Evolutionary conservation across 2,888 invertebrate genomes (phyloP).

Genomic region (Argynnis bischoffii): DNA sequence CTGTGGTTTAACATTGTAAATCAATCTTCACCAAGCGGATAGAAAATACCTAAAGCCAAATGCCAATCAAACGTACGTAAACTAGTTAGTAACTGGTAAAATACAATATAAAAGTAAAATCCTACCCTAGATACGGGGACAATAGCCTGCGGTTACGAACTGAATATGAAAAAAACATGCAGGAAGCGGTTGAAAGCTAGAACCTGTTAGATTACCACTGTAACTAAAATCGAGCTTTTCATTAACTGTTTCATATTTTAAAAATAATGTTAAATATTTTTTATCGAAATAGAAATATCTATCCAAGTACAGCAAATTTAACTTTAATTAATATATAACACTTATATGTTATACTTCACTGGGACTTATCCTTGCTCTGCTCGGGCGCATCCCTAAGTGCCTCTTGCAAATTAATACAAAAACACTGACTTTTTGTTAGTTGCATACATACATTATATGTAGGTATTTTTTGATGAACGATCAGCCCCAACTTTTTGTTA

Average conservation of each 20-base stretch:
- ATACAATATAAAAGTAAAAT: constrained; percentile 39
- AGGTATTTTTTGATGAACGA: too few relatives aligned
- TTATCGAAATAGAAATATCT: too few relatives aligned
- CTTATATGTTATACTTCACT: too few relatives aligned
- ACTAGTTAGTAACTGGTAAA: constrained; percentile 38
- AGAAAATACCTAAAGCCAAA: constrained; percentile 31
- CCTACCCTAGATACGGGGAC: constrained; percentile 38
- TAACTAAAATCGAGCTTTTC: constrained; percentile 7
- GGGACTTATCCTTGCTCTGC: too few relatives aligned
- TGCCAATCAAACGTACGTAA: constrained; percentile 40
- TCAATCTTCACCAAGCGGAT: constrained; percentile 13
- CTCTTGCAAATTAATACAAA: too few relatives aligned
- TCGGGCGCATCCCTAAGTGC: too few relatives aligned
- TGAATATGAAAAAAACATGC: constrained; percentile 32
- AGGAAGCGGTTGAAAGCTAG: constrained; percentile 35
- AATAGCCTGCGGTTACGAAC: constrained; percentile 39
- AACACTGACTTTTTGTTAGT: too few relatives aligned
- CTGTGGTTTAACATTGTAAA: not conserved
- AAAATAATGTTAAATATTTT: not conserved
- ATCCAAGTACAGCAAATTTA: too few relatives aligned
- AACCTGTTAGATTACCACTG: constrained; percentile 24
- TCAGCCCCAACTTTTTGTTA: too few relatives aligned
- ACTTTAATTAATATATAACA: too few relatives aligned
- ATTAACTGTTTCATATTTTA: not conserved
- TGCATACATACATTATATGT: too few relatives aligned